Conservation (phyloP, 2,797 vertebrate species). For the Xerus rutilus region DNA sequence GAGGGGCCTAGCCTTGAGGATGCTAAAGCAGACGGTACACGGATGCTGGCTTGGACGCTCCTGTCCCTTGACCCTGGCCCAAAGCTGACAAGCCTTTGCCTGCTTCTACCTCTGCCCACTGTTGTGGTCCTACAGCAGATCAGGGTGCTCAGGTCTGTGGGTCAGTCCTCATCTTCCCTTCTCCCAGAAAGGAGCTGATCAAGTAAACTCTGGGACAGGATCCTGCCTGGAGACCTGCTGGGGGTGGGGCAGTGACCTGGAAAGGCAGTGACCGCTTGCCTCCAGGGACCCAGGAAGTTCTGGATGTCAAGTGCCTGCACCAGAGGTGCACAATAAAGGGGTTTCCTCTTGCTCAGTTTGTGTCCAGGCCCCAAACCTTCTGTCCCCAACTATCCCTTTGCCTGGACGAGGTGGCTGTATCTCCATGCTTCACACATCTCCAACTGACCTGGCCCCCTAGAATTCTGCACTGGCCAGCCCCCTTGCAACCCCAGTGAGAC, state of each 20-base stretch:
- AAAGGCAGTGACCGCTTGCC: neutral
- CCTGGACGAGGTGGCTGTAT: neutral
- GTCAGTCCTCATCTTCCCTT: neutral
- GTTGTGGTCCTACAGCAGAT: neutral
- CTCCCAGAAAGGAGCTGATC: neutral
- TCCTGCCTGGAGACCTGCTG: neutral
- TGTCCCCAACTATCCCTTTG: neutral
- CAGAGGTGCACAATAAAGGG: slow-evolving; percentile 70
- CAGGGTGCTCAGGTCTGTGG: neutral
- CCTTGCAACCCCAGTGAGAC: neutral
- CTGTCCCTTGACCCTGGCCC: neutral
- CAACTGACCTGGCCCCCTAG: too few relatives aligned
- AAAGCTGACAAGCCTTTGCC: neutral
- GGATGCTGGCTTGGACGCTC: neutral
- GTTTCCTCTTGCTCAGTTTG: neutral
- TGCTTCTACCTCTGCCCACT: neutral
- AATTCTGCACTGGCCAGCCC: neutral
- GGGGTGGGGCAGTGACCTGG: neutral
- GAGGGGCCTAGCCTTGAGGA: neutral
- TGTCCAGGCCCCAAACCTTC: neutral
- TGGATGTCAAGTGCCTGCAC: slow-evolving; percentile 68
- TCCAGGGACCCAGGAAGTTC: neutral
- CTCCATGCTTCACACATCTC: neutral
- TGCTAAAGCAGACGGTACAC: neutral
- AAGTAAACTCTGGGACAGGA: neutral